These are phyloP conservation scores for Tauraco hartlaubi DNA, from an alignment of 2,797 vertebrate species.

Conservation along the genomic window DNA sequence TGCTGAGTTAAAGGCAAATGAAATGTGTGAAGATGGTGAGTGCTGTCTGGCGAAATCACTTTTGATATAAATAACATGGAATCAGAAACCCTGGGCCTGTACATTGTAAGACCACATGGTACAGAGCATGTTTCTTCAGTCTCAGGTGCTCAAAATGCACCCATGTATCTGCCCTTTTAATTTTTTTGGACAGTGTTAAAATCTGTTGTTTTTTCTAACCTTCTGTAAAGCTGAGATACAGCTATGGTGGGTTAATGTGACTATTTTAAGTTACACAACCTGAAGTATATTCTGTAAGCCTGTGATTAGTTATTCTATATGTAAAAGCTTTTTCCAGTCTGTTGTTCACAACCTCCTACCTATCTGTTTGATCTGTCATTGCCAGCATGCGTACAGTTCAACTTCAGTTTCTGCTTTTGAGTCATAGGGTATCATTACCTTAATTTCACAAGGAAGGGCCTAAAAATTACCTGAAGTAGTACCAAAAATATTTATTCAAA, in stretches of 20 bases:
- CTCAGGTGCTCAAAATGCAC: background rate
- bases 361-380: slow-evolving; percentile 30
- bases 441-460: background rate
- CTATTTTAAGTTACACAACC: background rate
- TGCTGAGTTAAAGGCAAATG: background rate
- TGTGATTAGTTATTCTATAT: background rate
- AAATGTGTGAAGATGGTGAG: background rate
- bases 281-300: background rate
- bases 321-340: background rate
- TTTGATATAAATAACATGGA: background rate
- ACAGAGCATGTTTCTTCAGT: background rate
- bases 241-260: background rate
- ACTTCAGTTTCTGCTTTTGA: slow-evolving; percentile 38
- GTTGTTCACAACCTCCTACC: slow-evolving; percentile 17
- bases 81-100: rapidly evolving
- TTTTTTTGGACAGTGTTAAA: background rate
- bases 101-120: rapidly evolving
- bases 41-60: background rate
- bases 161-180: background rate
- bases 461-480: slow-evolving; percentile 13
- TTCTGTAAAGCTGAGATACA: background rate
- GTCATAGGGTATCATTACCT: slow-evolving; percentile 7
- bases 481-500: slow-evolving; percentile 19
- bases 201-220: background rate
- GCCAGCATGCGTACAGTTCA: background rate